phyloP scores from a whole-genome alignment of 2,113 vertebrate species.

The Stegostoma tigrinum region DNA sequence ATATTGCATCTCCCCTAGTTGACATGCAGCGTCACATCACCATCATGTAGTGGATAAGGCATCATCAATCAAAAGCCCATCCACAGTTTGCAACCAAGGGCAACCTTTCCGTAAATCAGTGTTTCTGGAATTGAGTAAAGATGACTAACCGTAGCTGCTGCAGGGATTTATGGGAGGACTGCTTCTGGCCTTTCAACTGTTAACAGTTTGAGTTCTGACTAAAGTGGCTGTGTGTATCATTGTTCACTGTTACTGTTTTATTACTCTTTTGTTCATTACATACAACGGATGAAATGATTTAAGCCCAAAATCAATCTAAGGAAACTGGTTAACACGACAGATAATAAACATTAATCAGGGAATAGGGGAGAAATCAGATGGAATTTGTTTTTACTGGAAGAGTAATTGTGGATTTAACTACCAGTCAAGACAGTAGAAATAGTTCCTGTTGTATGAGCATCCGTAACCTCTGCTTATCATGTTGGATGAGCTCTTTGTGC shows the following conservation, averaged over 20 bases:
- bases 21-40: neutral
- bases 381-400: neutral
- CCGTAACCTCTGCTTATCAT: too few species aligned
- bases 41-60: neutral
- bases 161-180: neutral
- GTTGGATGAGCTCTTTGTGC: too few species aligned
- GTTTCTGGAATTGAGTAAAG: constrained; percentile 1
- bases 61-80: neutral
- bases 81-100: neutral
- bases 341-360: neutral
- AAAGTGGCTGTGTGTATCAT: neutral
- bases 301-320: neutral
- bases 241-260: neutral
- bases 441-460: too few species aligned
- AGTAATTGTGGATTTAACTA: neutral
- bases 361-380: neutral
- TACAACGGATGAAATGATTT: neutral
- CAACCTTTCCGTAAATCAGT: neutral
- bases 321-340: neutral
- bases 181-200: neutral
- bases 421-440: neutral
- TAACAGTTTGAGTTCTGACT: constrained; percentile 8
- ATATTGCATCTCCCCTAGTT: neutral
- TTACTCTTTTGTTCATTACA: neutral
- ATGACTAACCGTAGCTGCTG: neutral